Evolutionary conservation across 2,888 invertebrate genomes (phyloP).

Genomic region (Clostera curtula): DNA sequence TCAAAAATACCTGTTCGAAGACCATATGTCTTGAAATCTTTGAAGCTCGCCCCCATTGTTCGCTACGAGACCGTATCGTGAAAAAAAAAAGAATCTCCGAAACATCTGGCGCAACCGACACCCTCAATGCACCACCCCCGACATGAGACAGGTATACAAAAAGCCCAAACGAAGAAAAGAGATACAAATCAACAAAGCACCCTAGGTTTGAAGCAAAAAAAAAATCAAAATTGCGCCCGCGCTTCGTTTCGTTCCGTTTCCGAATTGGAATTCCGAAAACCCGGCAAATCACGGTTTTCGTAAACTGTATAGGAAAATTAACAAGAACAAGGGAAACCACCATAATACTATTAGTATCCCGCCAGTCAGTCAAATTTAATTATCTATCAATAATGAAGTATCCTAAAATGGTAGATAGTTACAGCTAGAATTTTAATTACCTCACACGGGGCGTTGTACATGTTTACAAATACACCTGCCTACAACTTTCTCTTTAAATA

Average conservation of each 20-base stretch:
- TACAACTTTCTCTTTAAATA: no score
- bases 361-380: no score
- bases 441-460: no score
- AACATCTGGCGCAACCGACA: conserved; percentile 50
- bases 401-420: no score
- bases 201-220: conserved; percentile 25
- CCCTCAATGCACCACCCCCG: conserved; percentile 39
- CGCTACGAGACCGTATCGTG: conserved; percentile 35
- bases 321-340: no score
- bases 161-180: not conserved
- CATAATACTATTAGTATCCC: no score
- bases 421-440: no score
- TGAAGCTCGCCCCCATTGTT: conserved; percentile 40
- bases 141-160: conserved; percentile 21
- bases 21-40: conserved; percentile 27
- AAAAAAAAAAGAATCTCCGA: conserved; percentile 28
- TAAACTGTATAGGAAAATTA: no score
- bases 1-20: conserved; percentile 30
- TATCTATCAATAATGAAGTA: no score
- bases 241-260: conserved; percentile 43
- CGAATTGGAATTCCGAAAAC: conserved; percentile 26
- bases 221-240: conserved; percentile 39
- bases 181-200: conserved; percentile 13
- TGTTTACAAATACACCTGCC: no score
- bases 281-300: not conserved